A percentile compares a stretch with the other conserved stretches of the same genome.
Evolutionary conservation across 2,888 invertebrate genomes (phyloP).

Genomic region (Platycnemis pennipes): DNA sequence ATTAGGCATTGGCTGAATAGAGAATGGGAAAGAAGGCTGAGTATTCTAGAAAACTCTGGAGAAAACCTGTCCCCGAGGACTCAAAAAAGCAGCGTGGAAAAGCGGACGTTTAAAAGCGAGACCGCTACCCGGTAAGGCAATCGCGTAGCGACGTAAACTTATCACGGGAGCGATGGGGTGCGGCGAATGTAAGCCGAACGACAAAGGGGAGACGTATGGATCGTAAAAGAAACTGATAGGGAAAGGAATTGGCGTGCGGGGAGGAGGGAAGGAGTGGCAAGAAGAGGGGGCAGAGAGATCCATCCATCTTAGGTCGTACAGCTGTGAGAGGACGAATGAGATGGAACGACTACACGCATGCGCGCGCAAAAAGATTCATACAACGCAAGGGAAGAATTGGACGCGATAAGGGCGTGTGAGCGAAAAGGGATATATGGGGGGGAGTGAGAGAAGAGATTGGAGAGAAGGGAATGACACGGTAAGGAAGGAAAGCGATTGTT

Average conservation of each 20-base stretch:
- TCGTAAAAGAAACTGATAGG: constrained; percentile 6
- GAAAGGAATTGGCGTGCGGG: not conserved
- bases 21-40: not conserved
- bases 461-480: not conserved
- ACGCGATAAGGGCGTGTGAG: not conserved
- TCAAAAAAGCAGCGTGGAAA: not conserved
- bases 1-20: not conserved
- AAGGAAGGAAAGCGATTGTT: not conserved
- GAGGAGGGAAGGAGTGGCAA: not conserved
- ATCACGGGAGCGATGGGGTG: not conserved
- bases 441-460: not conserved
- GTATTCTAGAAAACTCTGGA: not conserved
- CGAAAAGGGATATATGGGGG: not conserved
- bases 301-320: not conserved
- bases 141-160: not conserved
- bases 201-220: not conserved
- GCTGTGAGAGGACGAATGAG: not conserved
- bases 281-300: not conserved
- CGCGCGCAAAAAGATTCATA: not conserved
- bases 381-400: not conserved
- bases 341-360: not conserved
- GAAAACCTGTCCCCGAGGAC: not conserved
- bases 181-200: not conserved
- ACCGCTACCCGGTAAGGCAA: not conserved
- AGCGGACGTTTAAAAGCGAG: not conserved